These are phyloP conservation scores for Xestoiulus laeticollis DNA, from an alignment of 2,888 invertebrate species.

Conservation along the genomic window DNA sequence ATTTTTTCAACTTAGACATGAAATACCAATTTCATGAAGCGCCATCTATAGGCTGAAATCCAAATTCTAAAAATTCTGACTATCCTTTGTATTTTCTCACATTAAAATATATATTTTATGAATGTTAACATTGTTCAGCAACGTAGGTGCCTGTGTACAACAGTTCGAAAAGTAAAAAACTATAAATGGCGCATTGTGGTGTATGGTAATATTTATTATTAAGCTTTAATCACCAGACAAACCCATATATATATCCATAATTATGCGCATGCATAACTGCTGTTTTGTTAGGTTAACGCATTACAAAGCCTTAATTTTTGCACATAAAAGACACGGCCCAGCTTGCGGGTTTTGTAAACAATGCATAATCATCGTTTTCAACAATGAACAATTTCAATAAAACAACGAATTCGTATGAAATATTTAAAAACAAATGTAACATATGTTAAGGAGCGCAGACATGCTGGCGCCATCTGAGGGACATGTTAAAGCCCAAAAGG, in stretches of 20 bases:
- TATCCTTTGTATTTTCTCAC: too few species aligned
- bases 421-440: conserved; percentile 26
- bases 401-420: not conserved
- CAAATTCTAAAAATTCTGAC: too few species aligned
- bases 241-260: conserved; percentile 3
- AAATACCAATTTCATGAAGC: too few species aligned
- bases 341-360: conserved; percentile 26
- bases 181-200: not conserved
- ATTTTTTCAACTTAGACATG: too few species aligned
- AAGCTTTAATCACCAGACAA: not conserved
- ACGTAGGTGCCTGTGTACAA: too few species aligned
- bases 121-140: too few species aligned
- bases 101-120: too few species aligned
- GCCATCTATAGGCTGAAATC: too few species aligned
- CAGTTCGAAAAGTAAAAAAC: not conserved
- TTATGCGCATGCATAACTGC: conserved; percentile 8
- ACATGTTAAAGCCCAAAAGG: not conserved
- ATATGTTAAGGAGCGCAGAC: conserved; percentile 26
- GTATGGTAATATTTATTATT: conserved; percentile 9
- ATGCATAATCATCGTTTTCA: conserved; percentile 17
- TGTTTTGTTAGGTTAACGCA: conserved; percentile 6
- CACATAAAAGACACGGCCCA: conserved; percentile 13
- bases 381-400: not conserved
- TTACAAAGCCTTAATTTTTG: conserved; percentile 26
- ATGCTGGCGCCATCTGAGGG: conserved; percentile 21